Base-by-base conservation (phyloP, 2,888 invertebrate species). In the Molanna angustata region DNA sequence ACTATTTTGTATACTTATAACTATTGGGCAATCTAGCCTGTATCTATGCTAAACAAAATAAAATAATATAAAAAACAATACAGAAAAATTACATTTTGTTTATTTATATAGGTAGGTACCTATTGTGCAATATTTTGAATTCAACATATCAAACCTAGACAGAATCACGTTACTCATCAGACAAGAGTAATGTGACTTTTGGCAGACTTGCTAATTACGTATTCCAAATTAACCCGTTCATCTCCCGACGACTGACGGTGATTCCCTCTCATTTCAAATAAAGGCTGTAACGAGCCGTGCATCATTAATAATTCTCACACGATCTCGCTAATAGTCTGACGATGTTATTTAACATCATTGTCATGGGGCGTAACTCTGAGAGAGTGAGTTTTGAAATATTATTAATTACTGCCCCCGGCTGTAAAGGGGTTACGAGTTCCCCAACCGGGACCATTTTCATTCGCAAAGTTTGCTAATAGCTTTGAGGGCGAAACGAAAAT, bases 281-380 rank as follows among this genome's bases (percentile, higher is more conserved):
- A 53, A 20, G 53, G 19, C 47, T 44, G 42, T 53, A 55, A 57
- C 49, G 54, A 54, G 44, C 31, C 47, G 42, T 42, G 37, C 50
- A 50, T 58, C 58, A 39, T 56, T 58, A 56, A 54, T 57, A 54
- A 58, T 50, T 56, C 51, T 51, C 58, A 50, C 48, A 53, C 56
- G 58, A 56, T 52, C 54, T 54, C 54, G 31, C 54, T 59, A 54
- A 54, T 59, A 41, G 51, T 37, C 53, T 32, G 47, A 51, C 49
- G 42, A 54, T 45, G 45, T 44, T 54, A 56, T 49, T 56, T 49
- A 58, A 54, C 55, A 51, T 51, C 50, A 54, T 55, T 55, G 58
- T 55, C 35, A 9, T 11, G 20, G 20, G 6, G 17, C n/a, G 4
- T 40, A 7, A 9, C 4, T 4, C 13, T 40, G 14, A 16, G 4